Conservation (phyloP, 2,113 vertebrate species). For the Notiomystis cincta region DNA sequence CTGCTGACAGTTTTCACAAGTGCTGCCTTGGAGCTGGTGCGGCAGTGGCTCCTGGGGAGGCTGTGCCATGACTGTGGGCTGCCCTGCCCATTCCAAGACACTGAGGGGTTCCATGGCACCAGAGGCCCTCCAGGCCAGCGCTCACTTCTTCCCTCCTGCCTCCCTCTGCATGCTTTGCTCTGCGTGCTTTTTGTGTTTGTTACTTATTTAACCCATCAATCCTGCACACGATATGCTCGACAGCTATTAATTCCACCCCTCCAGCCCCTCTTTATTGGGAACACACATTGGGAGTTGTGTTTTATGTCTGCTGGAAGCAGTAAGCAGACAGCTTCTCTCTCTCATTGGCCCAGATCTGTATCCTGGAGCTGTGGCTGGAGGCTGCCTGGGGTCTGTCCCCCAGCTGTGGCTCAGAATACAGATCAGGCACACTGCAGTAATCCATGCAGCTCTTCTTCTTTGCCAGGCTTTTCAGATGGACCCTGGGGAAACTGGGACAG, state of each 20-base stretch:
- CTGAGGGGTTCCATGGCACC: not conserved
- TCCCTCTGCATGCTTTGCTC: not conserved
- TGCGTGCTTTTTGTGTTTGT: not conserved
- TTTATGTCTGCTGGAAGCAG: constrained; percentile 44
- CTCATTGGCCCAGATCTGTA: not conserved
- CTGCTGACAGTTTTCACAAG: not conserved
- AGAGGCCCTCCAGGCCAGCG: not conserved
- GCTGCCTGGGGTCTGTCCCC: not conserved
- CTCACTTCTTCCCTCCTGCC: not conserved
- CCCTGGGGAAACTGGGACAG: fast-evolving
- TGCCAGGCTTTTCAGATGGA: not conserved
- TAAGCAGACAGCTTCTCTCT: not conserved
- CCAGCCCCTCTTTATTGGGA: constrained; percentile 40
- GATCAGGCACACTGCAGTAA: not conserved
- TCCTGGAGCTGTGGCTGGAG: constrained; percentile 8
- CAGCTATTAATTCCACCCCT: constrained; percentile 24
- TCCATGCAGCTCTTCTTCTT: not conserved
- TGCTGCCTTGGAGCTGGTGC: not conserved
- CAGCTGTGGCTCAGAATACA: not conserved
- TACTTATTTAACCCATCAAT: constrained; percentile 39
- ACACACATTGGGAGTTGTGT: constrained; percentile 27
- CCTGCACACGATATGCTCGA: not conserved
- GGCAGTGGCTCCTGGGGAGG: not conserved
- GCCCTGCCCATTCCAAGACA: not conserved
- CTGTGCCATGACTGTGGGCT: not conserved